A percentile compares a stretch with the other conserved stretches of the same genome.
Evolutionary conservation across 2,888 invertebrate genomes (phyloP).

Genomic region (Chymomyza caudatula): DNA sequence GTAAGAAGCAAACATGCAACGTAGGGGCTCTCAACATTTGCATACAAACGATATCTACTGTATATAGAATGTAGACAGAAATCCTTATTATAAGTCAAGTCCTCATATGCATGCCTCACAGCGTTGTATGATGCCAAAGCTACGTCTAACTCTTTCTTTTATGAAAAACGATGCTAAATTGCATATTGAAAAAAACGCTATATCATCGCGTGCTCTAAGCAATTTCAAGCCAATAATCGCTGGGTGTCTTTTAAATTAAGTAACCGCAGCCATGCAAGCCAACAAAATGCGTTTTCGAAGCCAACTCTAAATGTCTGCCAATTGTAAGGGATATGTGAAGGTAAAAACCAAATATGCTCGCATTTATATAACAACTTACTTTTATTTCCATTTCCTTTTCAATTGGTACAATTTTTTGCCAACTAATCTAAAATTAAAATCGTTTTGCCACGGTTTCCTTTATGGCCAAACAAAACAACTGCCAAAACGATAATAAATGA

Average conservation of each 20-base stretch:
- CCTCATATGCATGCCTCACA: background rate
- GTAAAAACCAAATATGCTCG: constrained; percentile 24
- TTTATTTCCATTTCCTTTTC: constrained; percentile 33
- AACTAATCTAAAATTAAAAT: constrained; percentile 75
- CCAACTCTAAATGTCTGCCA: background rate
- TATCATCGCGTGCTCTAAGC: constrained; percentile 68
- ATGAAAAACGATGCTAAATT: background rate
- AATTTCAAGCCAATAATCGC: constrained; percentile 69
- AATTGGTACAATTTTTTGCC: constrained; percentile 16
- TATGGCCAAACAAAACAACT: constrained; percentile 31
- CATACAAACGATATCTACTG: too few relatives aligned
- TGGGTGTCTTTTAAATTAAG: constrained; percentile 73
- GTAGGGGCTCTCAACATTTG: too few relatives aligned
- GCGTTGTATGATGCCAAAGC: background rate
- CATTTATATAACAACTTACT: too few relatives aligned
- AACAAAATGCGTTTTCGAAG: background rate
- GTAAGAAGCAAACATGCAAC: too few relatives aligned
- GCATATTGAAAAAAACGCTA: constrained; percentile 27
- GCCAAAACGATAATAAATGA: constrained; percentile 43
- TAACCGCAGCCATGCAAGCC: constrained; percentile 62
- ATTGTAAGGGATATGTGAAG: constrained; percentile 39
- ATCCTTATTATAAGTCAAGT: background rate
- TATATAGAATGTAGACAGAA: background rate
- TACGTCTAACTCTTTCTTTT: background rate
- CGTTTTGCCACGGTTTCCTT: constrained; percentile 42